phyloP scores from a whole-genome alignment of 2,888 invertebrate species.

The Periphyllus acericola region DNA sequence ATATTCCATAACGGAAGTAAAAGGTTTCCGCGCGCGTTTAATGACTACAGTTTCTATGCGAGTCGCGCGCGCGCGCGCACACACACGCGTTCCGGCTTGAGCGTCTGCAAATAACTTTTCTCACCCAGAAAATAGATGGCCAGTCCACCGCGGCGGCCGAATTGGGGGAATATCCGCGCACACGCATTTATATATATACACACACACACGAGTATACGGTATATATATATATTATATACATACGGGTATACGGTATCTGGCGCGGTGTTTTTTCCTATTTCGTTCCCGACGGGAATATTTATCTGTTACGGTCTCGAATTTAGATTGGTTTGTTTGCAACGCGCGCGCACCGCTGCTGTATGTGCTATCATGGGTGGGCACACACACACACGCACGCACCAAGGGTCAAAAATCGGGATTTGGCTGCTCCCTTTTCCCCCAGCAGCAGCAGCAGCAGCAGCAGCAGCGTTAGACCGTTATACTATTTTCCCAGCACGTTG shows the following conservation, averaged over 20 bases:
- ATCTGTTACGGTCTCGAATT: conserved; percentile 60
- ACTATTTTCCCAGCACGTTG: conserved; percentile 43
- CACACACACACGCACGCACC: background rate
- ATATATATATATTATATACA: conserved; percentile 1
- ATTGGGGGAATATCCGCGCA: background rate
- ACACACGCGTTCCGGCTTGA: background rate
- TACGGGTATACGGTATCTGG: background rate
- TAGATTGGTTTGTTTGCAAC: conserved; percentile 53
- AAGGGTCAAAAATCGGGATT: conserved; percentile 60
- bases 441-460: background rate
- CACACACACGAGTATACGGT: too few species aligned
- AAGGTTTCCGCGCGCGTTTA: conserved; percentile 1
- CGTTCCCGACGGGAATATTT: conserved; percentile 59
- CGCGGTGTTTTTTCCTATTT: conserved; percentile 40
- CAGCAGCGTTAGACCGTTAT: background rate
- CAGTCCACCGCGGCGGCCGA: background rate
- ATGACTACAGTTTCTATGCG: conserved; percentile 57
- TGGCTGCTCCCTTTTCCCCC: conserved; percentile 30
- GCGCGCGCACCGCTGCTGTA: background rate
- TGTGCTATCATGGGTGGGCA: background rate
- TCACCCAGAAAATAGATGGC: conserved; percentile 39
- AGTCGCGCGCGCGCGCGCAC: conserved; percentile 45
- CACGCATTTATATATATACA: background rate
- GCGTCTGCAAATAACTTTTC: conserved; percentile 55
- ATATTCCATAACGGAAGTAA: conserved; percentile 13